These are phyloP conservation scores for Synanthedon vespiformis DNA, from an alignment of 2,888 invertebrate species.

Conservation along the genomic window DNA sequence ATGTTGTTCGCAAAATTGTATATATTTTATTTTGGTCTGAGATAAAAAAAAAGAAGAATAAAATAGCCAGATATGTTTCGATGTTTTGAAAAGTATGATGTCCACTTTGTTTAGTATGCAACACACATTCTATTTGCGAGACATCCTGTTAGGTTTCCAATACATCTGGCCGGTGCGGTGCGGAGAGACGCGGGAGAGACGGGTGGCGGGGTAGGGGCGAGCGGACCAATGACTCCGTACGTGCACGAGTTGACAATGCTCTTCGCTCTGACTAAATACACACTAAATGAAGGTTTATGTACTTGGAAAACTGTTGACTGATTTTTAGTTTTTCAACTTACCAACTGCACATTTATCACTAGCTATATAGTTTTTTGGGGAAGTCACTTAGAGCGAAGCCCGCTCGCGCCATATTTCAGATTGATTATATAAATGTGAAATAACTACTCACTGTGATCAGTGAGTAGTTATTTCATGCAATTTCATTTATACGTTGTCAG, in stretches of 20 bases:
- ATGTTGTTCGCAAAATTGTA: no score
- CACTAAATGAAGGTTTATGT: neutral
- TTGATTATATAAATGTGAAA: no score
- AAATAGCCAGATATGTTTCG: no score
- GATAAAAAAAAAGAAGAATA: no score
- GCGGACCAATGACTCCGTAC: slow-evolving; percentile 10
- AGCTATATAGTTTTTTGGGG: no score
- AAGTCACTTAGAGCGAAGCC: no score
- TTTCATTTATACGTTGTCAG: no score
- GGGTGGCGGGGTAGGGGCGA: slow-evolving; percentile 10
- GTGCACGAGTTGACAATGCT: slow-evolving; percentile 10
- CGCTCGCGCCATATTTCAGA: neutral
- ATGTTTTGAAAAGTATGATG: neutral
- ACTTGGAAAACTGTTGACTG: neutral
- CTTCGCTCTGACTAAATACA: neutral
- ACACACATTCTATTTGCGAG: slow-evolving; percentile 56
- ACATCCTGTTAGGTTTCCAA: slow-evolving; percentile 68
- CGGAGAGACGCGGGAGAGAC: no score
- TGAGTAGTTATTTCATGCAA: no score
- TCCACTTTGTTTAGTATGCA: slow-evolving; percentile 35
- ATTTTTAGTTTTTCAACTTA: neutral
- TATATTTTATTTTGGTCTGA: no score
- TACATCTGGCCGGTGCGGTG: slow-evolving; percentile 44
- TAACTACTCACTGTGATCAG: no score
- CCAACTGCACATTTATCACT: no score